Percentiles rank a stretch among this genome's conserved stretches.
Conservation (phyloP, 2,888 invertebrate species). For the Zelleria hepariella region DNA sequence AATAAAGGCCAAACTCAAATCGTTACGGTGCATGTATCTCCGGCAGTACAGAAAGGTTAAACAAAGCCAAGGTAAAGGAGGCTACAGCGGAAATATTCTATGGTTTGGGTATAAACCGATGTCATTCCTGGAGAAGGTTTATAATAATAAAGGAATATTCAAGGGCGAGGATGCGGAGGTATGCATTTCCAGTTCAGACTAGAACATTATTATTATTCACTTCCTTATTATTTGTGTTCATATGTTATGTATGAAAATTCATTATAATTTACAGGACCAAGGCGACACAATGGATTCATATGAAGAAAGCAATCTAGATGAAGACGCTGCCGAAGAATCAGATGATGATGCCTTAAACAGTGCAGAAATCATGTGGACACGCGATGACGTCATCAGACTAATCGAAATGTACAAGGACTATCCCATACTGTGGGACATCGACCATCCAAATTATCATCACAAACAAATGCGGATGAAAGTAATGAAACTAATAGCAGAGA, state of each 20-base stretch:
- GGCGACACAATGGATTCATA: not conserved
- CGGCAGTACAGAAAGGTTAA: not conserved
- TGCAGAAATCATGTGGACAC: not conserved
- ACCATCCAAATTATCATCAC: not conserved
- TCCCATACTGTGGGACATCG: not conserved
- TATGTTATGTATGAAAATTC: too few relatives aligned
- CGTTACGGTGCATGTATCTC: not conserved
- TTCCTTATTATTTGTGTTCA: too few relatives aligned
- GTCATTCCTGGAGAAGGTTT: not conserved
- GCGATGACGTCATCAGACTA: not conserved
- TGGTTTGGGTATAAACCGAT: constrained; percentile 2
- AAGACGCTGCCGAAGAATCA: not conserved
- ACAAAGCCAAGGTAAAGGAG: not conserved
- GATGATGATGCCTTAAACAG: not conserved
- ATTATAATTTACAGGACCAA: not conserved
- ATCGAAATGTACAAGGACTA: not conserved
- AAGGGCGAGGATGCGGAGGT: not conserved
- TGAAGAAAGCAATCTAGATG: not conserved
- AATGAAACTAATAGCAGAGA: not conserved
- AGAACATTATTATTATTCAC: not conserved
- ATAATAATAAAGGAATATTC: not conserved
- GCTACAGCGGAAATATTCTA: not conserved
- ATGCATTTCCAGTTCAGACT: not conserved
- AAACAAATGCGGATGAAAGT: not conserved
- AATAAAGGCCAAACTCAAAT: not conserved